Evolutionary conservation across 35 echinoderm and acorn worm genomes (phyloP).

Genomic region (Patiria miniata): DNA sequence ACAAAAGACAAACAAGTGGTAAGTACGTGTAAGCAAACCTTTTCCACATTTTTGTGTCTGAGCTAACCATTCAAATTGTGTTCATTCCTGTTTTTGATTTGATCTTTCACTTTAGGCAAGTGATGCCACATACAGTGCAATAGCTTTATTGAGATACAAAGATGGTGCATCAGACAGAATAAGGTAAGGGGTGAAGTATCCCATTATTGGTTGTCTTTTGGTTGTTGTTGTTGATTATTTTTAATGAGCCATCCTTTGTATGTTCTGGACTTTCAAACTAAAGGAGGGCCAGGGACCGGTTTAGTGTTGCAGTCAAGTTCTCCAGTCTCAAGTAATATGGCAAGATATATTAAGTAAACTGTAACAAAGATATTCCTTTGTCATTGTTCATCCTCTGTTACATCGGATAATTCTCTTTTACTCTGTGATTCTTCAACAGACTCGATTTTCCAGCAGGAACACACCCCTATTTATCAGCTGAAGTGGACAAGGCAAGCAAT

Average conservation of each 20-base stretch:
- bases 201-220: not conserved
- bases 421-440: no score
- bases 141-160: slow-evolving; percentile 63
- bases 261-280: no score
- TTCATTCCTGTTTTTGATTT: no score
- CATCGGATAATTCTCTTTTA: no score
- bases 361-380: no score
- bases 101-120: slow-evolving; percentile 43
- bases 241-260: no score
- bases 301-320: no score
- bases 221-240: not conserved
- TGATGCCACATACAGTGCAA: slow-evolving; percentile 61
- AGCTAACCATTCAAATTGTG: not conserved
- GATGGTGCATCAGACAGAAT: slow-evolving; percentile 49
- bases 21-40: not conserved
- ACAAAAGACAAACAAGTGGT: slow-evolving; percentile 6
- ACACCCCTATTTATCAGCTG: slow-evolving; percentile 53
- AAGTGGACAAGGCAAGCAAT: slow-evolving; percentile 42
- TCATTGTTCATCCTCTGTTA: no score
- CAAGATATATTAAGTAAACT: no score
- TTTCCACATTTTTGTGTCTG: not conserved
- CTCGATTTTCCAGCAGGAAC: slow-evolving; percentile 69
- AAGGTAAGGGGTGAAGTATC: slow-evolving; percentile 31
- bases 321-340: no score
- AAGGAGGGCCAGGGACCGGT: no score